Base-by-base conservation (phyloP, 2,888 invertebrate species). In the Calliopum simillimum region DNA sequence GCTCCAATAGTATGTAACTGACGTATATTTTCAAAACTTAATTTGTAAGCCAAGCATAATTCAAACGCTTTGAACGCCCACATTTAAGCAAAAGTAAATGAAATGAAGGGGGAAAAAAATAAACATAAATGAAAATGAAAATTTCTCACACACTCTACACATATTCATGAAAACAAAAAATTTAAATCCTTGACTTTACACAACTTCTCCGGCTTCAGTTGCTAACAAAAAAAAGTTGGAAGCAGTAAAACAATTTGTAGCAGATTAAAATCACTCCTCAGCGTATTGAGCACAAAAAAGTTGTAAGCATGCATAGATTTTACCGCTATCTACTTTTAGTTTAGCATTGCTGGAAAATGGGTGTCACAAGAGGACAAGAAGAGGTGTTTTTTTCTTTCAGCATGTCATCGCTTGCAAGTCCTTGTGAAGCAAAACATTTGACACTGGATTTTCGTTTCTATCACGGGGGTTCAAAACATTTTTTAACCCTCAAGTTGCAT, bases 261-360 rank as follows among this genome's bases (percentile, higher is more conserved):
- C 82, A 82, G 84, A 83, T 84, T 84, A 84, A 84, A 84, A 84
- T 84, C 81, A 82, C 82, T 80, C 84, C 83, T 80, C 76, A 79
- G 82, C 81, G 84, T 81, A 81, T 81, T 81, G 79, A 79, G 79
- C 79, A 80, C 81, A 23, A 21, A 21, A 23, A 14, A 21, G 21
- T 21, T 46, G 16, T 16, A 33, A 33, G 33, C n/a, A n/a, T 43
- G 59, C 44, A 61, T 46, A 46, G 56, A 58, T 58, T 58, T 58
- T 25, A 53, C 4, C 16, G n/a, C 21, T n/a, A 8, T 33, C 33
- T 33, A 5, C 33, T 6, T 33, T 5, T 6, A 33, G 33, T 33
- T 33, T 8, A 33, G 33, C 33, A 8, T 1, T 33, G 8, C 33
- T 33, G 5, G 5, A 8, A 33, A 33, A 33, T 33, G 33, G 8